Evolutionary conservation across 53 echinoderm and acorn worm species (phyloP).

Genomic region (Arbacia lixula): DNA sequence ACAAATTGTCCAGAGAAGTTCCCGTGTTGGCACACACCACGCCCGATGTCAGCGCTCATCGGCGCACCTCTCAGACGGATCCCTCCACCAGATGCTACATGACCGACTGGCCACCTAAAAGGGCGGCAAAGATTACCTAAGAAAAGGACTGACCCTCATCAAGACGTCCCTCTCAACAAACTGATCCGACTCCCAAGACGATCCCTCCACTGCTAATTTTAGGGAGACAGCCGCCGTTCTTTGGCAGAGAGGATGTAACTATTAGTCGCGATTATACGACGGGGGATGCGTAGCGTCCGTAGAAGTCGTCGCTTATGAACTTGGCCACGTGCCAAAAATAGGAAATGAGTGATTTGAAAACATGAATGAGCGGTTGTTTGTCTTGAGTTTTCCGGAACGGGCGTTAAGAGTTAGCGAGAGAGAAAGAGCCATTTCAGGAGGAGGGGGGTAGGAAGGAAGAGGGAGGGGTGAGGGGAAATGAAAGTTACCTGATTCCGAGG

Average conservation of each 20-base stretch:
- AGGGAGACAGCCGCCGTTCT: not conserved
- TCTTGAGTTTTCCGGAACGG: conserved; percentile 3
- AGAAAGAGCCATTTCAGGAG: not conserved
- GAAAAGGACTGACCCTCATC: no score
- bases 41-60: no score
- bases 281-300: not conserved
- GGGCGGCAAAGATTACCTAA: no score
- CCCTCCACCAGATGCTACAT: no score
- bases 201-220: not conserved
- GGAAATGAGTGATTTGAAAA: not conserved
- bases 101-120: no score
- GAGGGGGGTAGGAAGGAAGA: conserved; percentile 14
- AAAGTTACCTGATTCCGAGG: conserved; percentile 82
- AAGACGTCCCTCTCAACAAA: not conserved
- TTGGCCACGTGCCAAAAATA: conserved; percentile 13
- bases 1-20: no score
- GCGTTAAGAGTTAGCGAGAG: not conserved
- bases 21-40: no score
- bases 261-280: conserved; percentile 13
- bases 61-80: no score
- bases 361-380: not conserved
- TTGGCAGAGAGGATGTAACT: not conserved
- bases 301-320: conserved; percentile 4
- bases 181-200: conserved; percentile 7
- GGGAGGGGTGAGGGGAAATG: not conserved